Percentiles rank a stretch among this genome's conserved stretches.
phyloP scores from a whole-genome alignment of 2,113 vertebrate genomes.

The Calyptomena viridis region DNA sequence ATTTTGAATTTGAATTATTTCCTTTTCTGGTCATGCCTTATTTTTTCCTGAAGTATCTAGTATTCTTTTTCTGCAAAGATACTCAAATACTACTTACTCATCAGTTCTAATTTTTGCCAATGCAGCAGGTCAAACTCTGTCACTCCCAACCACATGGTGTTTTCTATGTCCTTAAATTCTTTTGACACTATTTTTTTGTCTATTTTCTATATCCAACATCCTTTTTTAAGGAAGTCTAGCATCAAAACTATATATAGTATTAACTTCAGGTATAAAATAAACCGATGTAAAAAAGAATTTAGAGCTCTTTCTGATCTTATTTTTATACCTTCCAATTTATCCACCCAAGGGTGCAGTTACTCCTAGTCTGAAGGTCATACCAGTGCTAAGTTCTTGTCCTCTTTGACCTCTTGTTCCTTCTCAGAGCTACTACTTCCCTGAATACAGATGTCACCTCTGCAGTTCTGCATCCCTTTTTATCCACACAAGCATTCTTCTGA shows the following conservation, averaged over 20 bases:
- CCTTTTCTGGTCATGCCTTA: background rate
- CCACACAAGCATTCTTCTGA: background rate
- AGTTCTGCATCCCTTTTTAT: background rate
- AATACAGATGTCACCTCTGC: background rate
- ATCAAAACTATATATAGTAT: background rate
- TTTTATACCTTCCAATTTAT: background rate
- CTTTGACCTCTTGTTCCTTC: background rate
- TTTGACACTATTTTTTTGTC: background rate
- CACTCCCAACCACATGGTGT: background rate
- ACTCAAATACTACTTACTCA: background rate
- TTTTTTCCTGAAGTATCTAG: background rate
- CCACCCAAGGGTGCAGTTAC: background rate
- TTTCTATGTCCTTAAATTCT: background rate
- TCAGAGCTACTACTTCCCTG: background rate
- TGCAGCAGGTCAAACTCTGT: background rate
- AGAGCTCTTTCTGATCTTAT: background rate
- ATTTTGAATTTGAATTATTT: background rate
- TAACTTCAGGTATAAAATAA: background rate
- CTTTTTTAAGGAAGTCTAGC: background rate
- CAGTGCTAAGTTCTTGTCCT: background rate
- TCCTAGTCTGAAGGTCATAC: background rate
- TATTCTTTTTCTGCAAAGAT: background rate
- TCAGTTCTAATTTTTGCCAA: background rate
- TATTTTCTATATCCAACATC: background rate
- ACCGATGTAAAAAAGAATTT: background rate